Percentiles rank a stretch among this genome's conserved stretches.
Evolutionary conservation across 2,797 vertebrate genomes (phyloP).

Genomic region (Buceros bicornis): DNA sequence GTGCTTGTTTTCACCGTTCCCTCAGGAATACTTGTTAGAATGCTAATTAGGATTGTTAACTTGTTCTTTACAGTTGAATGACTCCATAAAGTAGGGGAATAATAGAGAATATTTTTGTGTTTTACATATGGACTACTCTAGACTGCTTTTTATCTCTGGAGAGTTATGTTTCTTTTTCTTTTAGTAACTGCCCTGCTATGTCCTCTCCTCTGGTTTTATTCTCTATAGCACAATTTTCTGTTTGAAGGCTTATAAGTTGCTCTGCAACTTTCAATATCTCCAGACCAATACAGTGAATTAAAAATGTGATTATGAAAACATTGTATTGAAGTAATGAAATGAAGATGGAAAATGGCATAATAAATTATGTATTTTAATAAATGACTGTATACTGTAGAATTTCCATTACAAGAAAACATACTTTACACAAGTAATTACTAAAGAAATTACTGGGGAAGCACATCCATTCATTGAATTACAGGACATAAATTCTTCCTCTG

Average conservation of each 20-base stretch:
- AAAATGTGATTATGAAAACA: not conserved
- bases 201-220: not conserved
- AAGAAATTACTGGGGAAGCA: constrained; percentile 66
- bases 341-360: constrained; percentile 48
- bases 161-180: not conserved
- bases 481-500: constrained; percentile 65
- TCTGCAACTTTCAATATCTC: not conserved
- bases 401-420: constrained; percentile 75
- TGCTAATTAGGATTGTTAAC: not conserved
- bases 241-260: not conserved
- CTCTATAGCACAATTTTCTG: not conserved
- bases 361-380: constrained; percentile 74
- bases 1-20: not conserved
- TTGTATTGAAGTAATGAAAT: constrained; percentile 38
- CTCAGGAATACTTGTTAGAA: not conserved
- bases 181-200: not conserved
- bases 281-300: not conserved
- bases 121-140: not conserved
- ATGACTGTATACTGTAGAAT: constrained; percentile 46
- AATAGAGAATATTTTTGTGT: not conserved
- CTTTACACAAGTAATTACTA: constrained; percentile 72
- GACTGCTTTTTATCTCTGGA: not conserved
- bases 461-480: constrained; percentile 71
- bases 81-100: not conserved
- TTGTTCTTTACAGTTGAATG: not conserved